These are phyloP conservation scores for Trochalopteron elliotii DNA, from an alignment of 2,113 vertebrate genomes.

Conservation along the genomic window DNA sequence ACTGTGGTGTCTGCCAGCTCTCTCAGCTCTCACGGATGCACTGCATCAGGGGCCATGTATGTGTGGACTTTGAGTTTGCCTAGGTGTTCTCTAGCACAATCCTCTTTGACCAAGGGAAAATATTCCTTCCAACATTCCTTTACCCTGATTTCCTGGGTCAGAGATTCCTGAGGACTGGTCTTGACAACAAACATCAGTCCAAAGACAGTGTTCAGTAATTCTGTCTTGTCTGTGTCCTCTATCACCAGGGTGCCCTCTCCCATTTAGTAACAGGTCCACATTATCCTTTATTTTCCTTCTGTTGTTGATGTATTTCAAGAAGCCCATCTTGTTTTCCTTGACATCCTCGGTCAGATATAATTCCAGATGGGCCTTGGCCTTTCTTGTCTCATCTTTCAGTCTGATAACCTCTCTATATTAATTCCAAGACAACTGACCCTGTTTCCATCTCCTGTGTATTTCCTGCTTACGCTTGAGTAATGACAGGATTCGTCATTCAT, in stretches of 20 bases:
- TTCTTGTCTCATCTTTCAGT: background rate
- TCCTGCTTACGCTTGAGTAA: background rate
- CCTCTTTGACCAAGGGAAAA: background rate
- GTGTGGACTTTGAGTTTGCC: background rate
- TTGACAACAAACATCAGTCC: background rate
- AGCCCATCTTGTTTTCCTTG: background rate
- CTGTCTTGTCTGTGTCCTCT: background rate
- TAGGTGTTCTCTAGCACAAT: background rate
- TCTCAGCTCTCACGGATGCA: background rate
- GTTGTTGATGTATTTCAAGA: background rate
- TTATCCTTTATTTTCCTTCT: background rate
- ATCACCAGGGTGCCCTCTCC: background rate
- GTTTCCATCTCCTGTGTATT: background rate
- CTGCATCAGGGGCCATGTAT: background rate
- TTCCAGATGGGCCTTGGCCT: background rate
- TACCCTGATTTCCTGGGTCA: background rate
- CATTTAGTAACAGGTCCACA: background rate
- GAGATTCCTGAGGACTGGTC: background rate
- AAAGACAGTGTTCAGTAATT: background rate
- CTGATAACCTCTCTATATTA: background rate
- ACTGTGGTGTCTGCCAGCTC: background rate
- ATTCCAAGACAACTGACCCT: background rate
- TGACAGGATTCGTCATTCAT: background rate
- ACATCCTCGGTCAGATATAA: background rate
- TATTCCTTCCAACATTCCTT: background rate